Percentiles rank a stretch among this genome's conserved stretches.
Evolutionary conservation across 2,113 vertebrate genomes (phyloP).

Genomic region (Pungitius pungitius): DNA sequence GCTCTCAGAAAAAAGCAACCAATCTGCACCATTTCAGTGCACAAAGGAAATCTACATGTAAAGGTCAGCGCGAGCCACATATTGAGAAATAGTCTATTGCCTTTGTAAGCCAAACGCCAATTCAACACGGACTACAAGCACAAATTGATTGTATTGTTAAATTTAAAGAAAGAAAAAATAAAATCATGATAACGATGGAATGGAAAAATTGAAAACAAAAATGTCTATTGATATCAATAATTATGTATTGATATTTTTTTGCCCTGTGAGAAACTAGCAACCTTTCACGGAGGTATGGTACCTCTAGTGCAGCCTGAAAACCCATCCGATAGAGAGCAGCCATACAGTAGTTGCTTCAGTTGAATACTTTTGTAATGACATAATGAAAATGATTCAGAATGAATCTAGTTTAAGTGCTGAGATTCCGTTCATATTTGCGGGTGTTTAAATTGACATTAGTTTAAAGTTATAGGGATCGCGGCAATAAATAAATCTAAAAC

Average conservation of each 20-base stretch:
- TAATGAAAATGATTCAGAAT: background rate
- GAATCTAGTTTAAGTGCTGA: background rate
- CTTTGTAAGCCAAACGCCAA: background rate
- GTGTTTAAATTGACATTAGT: background rate
- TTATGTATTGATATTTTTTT: background rate
- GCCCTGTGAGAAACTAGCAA: background rate
- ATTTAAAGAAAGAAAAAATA: background rate
- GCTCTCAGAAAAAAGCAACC: background rate
- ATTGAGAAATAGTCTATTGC: background rate
- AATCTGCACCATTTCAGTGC: background rate
- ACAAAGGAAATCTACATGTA: conserved; percentile 4
- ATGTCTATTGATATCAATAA: background rate
- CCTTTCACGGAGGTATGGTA: background rate
- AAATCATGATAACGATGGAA: background rate
- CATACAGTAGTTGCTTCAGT: background rate
- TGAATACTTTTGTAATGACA: background rate
- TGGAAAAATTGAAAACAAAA: background rate
- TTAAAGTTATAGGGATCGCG: background rate
- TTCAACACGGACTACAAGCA: conserved; percentile 8
- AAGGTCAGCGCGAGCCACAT: background rate
- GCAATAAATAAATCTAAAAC: background rate
- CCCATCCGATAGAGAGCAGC: background rate
- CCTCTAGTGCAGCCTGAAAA: conserved; percentile 2
- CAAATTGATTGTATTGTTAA: background rate
- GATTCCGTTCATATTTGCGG: background rate